Evolutionary conservation across 2,888 invertebrate genomes (phyloP).

Genomic region (Oscheius sp.): DNA sequence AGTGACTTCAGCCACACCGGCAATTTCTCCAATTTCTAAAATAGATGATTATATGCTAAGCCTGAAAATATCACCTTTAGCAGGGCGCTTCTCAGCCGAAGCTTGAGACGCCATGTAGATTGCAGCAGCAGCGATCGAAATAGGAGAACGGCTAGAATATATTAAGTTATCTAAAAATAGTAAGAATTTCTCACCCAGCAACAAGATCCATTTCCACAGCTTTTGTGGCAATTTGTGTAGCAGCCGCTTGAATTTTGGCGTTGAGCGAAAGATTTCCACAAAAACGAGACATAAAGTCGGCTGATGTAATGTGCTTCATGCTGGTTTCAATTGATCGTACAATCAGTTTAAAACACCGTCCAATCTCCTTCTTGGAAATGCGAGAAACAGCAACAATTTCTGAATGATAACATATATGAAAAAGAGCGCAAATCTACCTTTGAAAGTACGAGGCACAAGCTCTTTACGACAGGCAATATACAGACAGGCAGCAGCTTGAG

Average conservation of each 20-base stretch:
- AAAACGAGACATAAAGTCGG: constrained; percentile 91
- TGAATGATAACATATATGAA: constrained; percentile 53
- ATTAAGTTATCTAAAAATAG: not conserved
- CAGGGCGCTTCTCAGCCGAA: constrained; percentile 90
- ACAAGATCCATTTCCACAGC: constrained; percentile 97
- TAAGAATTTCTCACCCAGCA: constrained; percentile 78
- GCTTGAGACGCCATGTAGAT: constrained; percentile 99
- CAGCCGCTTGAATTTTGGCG: constrained; percentile 77
- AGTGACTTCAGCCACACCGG: constrained; percentile 97
- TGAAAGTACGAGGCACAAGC: constrained; percentile 97
- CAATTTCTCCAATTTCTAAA: constrained; percentile 92
- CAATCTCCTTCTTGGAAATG: constrained; percentile 98
- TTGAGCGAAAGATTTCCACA: constrained; percentile 87
- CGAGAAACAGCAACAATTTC: constrained; percentile 96
- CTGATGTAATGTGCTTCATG: constrained; percentile 95
- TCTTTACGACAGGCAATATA: constrained; percentile 99
- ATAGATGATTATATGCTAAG: not conserved
- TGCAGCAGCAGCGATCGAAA: constrained; percentile 97
- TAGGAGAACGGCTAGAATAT: constrained; percentile 82
- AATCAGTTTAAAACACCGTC: constrained; percentile 95
- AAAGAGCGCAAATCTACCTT: constrained; percentile 67
- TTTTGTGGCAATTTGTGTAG: constrained; percentile 93
- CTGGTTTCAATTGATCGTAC: constrained; percentile 94
- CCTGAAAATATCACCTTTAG: constrained; percentile 77
- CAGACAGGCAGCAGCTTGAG: constrained; percentile 93